phyloP scores from a whole-genome alignment of 2,113 vertebrate species.

The Heterochromis multidens region DNA sequence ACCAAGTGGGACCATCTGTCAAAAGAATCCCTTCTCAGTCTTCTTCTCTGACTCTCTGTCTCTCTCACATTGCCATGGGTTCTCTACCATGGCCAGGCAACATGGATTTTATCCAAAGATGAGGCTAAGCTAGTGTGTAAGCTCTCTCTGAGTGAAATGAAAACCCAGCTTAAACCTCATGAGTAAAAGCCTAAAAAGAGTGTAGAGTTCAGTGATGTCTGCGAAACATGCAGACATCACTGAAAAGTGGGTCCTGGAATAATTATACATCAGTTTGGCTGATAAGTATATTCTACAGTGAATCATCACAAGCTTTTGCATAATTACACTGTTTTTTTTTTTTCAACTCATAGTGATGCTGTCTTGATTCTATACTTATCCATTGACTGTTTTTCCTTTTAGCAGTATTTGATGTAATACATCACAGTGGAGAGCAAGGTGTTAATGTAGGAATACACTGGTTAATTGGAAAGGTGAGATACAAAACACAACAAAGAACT shows the following conservation, averaged over 20 bases:
- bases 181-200: slow-evolving; percentile 16
- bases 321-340: background rate
- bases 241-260: slow-evolving; percentile 17
- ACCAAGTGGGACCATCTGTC: slow-evolving; percentile 63
- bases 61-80: slow-evolving; percentile 28
- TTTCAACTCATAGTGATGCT: background rate
- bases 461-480: background rate
- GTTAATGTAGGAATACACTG: background rate
- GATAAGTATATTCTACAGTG: background rate
- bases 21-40: slow-evolving; percentile 27
- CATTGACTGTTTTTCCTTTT: background rate
- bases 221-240: background rate
- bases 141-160: slow-evolving; percentile 59
- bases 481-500: background rate
- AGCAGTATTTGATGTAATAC: background rate
- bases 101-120: slow-evolving; percentile 53
- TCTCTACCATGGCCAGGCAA: slow-evolving; percentile 36
- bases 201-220: too few species aligned
- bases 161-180: slow-evolving; percentile 55
- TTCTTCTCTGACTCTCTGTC: slow-evolving; percentile 21
- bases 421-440: background rate
- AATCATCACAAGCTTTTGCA: background rate
- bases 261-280: background rate
- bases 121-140: slow-evolving; percentile 68
- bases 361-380: background rate